Conservation (phyloP, 2,797 vertebrate species). For the Columba guinea region DNA sequence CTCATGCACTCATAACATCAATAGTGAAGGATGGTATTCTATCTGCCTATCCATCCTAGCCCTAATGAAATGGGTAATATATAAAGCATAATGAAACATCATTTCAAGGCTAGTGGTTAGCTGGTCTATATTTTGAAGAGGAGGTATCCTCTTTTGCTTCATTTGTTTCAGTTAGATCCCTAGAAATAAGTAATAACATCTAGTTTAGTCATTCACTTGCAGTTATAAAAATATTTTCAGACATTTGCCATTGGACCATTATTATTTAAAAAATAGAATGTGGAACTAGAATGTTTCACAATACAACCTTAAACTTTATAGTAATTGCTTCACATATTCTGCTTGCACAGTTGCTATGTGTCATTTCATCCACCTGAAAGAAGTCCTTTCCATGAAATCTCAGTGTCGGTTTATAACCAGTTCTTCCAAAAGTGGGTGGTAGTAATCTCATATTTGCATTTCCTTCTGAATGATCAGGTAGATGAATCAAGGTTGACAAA, state of each 20-base stretch:
- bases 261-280: background rate
- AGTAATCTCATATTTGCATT: background rate
- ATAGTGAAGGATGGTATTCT: background rate
- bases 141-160: background rate
- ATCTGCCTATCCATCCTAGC: background rate
- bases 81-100: background rate
- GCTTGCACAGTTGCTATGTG: accelerated
- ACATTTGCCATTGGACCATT: background rate
- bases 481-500: background rate
- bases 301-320: background rate
- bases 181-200: background rate
- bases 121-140: background rate
- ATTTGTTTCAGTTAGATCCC: background rate
- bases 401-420: background rate
- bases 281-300: background rate
- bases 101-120: background rate
- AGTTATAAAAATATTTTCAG: background rate
- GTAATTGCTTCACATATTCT: background rate
- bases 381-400: background rate
- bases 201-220: background rate
- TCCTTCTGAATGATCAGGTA: background rate
- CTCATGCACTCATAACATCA: background rate
- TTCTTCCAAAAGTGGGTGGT: background rate
- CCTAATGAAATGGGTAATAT: background rate
- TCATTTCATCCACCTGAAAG: background rate